These are phyloP conservation scores for Burhinus oedicnemus DNA, from an alignment of 2,113 vertebrate genomes.

Conservation along the genomic window DNA sequence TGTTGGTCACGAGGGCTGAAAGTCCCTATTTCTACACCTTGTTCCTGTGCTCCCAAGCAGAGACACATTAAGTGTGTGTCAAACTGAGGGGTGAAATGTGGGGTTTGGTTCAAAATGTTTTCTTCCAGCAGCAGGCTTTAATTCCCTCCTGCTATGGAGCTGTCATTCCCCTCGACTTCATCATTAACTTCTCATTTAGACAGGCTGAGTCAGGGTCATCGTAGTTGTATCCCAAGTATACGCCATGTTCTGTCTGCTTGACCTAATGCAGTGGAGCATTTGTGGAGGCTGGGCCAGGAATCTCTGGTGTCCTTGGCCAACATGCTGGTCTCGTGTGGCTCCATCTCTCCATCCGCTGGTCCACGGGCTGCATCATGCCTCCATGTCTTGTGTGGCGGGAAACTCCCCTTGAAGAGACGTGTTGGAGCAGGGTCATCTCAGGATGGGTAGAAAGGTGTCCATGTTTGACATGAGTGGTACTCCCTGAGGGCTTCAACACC, in stretches of 20 bases:
- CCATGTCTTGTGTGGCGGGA: not conserved
- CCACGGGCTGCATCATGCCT: fast-evolving
- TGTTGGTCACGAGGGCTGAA: not conserved
- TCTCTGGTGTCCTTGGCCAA: not conserved
- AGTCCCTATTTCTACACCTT: not conserved
- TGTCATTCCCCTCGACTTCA: not conserved
- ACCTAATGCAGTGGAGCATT: fast-evolving
- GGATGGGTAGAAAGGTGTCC: not conserved
- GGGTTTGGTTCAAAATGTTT: not conserved
- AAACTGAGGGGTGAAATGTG: not conserved
- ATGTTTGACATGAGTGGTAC: not conserved
- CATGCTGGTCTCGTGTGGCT: not conserved
- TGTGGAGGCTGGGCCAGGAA: not conserved
- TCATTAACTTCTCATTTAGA: not conserved
- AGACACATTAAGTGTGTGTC: fast-evolving
- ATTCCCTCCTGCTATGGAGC: not conserved
- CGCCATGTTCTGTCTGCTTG: not conserved
- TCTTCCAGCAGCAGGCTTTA: not conserved
- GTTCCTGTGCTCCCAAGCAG: not conserved
- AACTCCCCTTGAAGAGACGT: not conserved
- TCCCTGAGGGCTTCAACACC: not conserved
- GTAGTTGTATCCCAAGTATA: not conserved
- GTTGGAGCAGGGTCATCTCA: not conserved
- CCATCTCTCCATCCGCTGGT: not conserved
- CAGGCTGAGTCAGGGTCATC: not conserved